Conservation (phyloP, 2,113 vertebrate genomes). For the Eptesicus fuscus region DNA sequence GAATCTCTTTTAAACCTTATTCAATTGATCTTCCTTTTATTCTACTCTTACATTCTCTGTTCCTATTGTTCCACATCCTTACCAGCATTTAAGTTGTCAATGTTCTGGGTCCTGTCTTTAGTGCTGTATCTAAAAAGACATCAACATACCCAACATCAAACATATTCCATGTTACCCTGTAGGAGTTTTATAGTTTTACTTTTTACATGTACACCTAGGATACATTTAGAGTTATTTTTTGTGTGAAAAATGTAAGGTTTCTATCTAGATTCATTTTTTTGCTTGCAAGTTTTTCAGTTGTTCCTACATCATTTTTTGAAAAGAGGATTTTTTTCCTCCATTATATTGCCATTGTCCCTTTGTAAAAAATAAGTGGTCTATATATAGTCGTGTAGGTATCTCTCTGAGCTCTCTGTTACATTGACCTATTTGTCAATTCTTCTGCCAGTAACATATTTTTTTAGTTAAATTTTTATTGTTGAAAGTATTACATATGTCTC, state of each 20-base stretch:
- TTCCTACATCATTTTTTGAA: not conserved
- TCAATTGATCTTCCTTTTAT: not conserved
- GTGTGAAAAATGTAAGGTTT: not conserved
- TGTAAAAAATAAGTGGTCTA: not conserved
- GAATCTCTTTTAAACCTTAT: not conserved
- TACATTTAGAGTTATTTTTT: not conserved
- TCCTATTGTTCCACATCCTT: not conserved
- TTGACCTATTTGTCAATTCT: not conserved
- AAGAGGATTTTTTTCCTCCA: not conserved
- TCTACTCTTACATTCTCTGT: not conserved
- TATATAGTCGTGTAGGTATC: not conserved
- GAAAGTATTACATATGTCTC: too few species aligned
- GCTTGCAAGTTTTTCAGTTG: not conserved
- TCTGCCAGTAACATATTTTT: not conserved
- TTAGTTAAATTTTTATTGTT: not conserved
- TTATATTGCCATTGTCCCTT: not conserved
- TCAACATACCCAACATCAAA: not conserved
- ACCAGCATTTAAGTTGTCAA: not conserved
- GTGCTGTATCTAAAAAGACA: not conserved
- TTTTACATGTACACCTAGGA: not conserved
- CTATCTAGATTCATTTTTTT: not conserved
- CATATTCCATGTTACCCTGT: not conserved
- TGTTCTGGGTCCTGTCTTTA: not conserved
- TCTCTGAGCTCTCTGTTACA: not conserved
- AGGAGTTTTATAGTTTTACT: not conserved